Percentiles rank a stretch among this genome's conserved stretches.
These are phyloP conservation scores for Gallinago solitaria DNA, from an alignment of 2,797 vertebrate genomes.

Conservation along the genomic window DNA sequence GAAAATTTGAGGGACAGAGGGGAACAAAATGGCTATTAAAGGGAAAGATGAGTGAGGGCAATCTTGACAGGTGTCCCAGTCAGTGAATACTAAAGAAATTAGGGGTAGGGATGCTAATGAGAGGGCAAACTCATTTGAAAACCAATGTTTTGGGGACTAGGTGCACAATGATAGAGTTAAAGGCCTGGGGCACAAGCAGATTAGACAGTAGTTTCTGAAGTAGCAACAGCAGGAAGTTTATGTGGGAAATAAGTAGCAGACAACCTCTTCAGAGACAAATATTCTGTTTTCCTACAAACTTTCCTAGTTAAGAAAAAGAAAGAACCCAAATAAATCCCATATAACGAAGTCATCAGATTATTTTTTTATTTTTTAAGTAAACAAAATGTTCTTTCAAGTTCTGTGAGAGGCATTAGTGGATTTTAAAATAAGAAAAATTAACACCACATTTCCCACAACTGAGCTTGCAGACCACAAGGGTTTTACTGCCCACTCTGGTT, in stretches of 20 bases:
- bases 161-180: neutral
- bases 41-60: neutral
- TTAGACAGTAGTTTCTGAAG: conserved; percentile 30
- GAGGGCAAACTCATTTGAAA: neutral
- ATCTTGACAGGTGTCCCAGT: neutral
- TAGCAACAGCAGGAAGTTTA: conserved; percentile 52
- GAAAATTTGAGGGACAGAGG: neutral
- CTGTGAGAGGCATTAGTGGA: conserved; percentile 45
- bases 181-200: neutral
- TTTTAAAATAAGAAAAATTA: conserved; percentile 72
- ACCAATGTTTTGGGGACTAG: neutral
- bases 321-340: conserved; percentile 66
- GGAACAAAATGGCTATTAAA: neutral
- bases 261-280: conserved; percentile 40
- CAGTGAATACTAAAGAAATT: neutral
- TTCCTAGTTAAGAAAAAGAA: conserved; percentile 54
- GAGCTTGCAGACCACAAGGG: conserved; percentile 14
- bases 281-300: conserved; percentile 62
- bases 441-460: conserved; percentile 61
- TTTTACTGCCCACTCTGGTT: conserved; percentile 43
- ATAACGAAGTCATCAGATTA: conserved; percentile 22
- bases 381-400: conserved; percentile 62
- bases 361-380: conserved; percentile 30
- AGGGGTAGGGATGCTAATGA: neutral
- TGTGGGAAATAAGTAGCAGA: conserved; percentile 55